Conservation (phyloP, 2,113 vertebrate species). For the Chionomys nivalis region DNA sequence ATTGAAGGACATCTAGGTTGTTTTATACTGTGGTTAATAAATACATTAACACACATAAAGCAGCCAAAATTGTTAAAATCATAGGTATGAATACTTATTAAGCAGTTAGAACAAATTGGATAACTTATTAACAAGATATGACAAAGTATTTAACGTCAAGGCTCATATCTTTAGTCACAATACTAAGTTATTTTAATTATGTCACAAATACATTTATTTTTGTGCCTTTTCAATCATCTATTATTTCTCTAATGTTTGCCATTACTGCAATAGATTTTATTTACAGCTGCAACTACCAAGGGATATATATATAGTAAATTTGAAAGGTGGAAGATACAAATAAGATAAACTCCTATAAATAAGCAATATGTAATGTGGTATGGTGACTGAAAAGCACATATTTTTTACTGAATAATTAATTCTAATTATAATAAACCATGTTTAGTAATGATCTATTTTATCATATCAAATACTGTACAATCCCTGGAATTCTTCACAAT, state of each 20-base stretch:
- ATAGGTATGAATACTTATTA: background rate
- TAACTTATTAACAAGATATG: conserved; percentile 8
- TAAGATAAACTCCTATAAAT: conserved; percentile 42
- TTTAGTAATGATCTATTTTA: conserved; percentile 61
- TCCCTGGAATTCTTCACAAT: conserved; percentile 11
- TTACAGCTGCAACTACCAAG: conserved; percentile 38
- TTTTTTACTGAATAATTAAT: conserved; percentile 58
- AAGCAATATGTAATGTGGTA: conserved; percentile 61
- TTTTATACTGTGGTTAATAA: background rate
- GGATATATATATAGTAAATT: conserved; percentile 36
- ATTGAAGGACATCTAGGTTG: no score
- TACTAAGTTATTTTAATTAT: conserved; percentile 28
- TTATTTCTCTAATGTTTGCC: conserved; percentile 31
- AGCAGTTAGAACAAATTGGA: background rate
- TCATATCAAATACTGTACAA: background rate
- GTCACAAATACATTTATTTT: conserved; percentile 28
- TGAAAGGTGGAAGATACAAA: conserved; percentile 20
- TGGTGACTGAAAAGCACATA: conserved; percentile 28
- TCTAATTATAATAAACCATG: conserved; percentile 47
- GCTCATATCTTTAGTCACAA: background rate
- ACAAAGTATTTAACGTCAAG: background rate
- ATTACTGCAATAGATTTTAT: conserved; percentile 26
- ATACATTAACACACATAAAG: background rate
- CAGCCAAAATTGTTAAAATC: background rate
- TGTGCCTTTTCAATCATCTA: background rate